Evolutionary conservation across 2,888 invertebrate genomes (phyloP), one percentile per base, ranked within the genome.

Genomic region (Spatulosminthurus flaviceps): DNA sequence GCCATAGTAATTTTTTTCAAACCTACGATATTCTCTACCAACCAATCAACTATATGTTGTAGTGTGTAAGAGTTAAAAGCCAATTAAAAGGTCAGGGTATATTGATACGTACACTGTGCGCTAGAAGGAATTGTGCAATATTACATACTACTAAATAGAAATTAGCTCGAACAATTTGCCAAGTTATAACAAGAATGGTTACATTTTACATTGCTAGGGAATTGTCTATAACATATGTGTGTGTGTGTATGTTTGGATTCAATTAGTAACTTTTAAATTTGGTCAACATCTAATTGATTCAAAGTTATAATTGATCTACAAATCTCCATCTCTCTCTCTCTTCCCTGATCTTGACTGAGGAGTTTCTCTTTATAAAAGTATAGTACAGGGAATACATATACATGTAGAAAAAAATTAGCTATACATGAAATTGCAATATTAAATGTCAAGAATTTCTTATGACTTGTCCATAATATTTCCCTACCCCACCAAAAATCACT

Each of bases 261-360:
- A 76, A 76, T 76, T 76, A 76, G 26, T 22, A 66, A 67, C 29
- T 21, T 76, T 67, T 76, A 42, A 42, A 76, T 76, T 76, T 76
- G 76, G 76, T 26, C n/a, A 76, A 64, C 22, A 43, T 66, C 42
- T 67, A 76, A 76, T 76, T 76, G 76, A 76, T 76, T 76, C 26
- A 21, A 67, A 41, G 64, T 34, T 76, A 51, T 76, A 76, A 76
- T 76, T 76, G 26, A 22, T 76, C 29, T 29, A 29, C 72, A 64
- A 64, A 64, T 24, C 64, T 64, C 22, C 64, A 64, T 26, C 64
- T 64, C 21, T 9, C 64, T 51, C 16, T 16, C 51, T 16, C n/a
- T n/a, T n/a, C n/a, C n/a, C n/a, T n/a, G n/a, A 9, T 13, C 41
- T 41, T 51, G 51, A 51, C 51, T 51, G 51, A 51, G 5, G 16